phyloP scores from a whole-genome alignment of 2,797 vertebrate species.

The Pyrrhura leucotis region DNA sequence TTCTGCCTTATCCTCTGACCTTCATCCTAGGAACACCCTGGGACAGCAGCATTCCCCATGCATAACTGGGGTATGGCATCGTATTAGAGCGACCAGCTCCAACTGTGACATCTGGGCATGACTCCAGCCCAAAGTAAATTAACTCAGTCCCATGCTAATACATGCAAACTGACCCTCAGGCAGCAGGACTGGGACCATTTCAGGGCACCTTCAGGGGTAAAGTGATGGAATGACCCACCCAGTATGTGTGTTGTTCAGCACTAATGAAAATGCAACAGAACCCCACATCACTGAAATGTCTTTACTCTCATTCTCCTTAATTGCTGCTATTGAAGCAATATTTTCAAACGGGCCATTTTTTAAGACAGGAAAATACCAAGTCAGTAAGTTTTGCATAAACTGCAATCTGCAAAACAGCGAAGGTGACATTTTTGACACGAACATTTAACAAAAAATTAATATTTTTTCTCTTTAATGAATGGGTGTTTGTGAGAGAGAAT shows the following conservation, averaged over 20 bases:
- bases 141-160: background rate
- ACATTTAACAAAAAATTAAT: conserved; percentile 62
- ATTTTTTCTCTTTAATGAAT: conserved; percentile 67
- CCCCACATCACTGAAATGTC: background rate
- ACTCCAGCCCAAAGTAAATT: background rate
- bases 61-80: background rate
- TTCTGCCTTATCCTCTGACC: background rate
- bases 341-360: conserved; percentile 22
- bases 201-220: background rate
- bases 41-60: background rate
- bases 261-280: background rate
- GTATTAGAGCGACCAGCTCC: background rate
- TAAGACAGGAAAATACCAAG: conserved; percentile 21
- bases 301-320: background rate
- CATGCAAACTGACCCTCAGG: background rate
- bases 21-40: background rate
- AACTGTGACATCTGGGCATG: background rate
- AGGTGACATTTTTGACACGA: conserved; percentile 61
- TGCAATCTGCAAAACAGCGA: conserved; percentile 52
- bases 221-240: background rate
- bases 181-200: background rate
- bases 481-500: conserved; percentile 50
- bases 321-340: background rate
- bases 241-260: background rate
- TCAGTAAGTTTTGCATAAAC: conserved; percentile 38